Conservation (phyloP, 2,113 vertebrate genomes). For the Campylorhamphus procurvoides region DNA sequence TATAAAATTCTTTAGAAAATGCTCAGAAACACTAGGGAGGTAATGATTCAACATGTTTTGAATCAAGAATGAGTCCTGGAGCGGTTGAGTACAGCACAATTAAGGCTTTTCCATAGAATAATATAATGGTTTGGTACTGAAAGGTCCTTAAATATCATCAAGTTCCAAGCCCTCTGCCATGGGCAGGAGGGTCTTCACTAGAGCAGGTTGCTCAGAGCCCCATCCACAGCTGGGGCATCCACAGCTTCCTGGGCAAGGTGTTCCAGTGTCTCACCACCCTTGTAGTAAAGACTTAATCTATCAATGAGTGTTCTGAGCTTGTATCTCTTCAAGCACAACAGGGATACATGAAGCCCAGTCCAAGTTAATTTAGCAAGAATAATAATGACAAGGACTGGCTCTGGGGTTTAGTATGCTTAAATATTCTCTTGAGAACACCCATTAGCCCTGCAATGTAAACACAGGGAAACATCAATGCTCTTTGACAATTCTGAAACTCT, state of each 20-base stretch:
- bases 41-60: neutral
- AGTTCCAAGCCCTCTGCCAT: neutral
- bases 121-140: neutral
- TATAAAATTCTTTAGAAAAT: neutral
- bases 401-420: neutral
- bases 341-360: neutral
- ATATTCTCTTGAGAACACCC: neutral
- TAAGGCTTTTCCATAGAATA: neutral
- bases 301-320: neutral
- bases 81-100: neutral
- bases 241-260: neutral
- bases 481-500: neutral
- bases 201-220: neutral
- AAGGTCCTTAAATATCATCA: neutral
- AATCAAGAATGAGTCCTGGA: neutral
- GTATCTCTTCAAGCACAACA: neutral
- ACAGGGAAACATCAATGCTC: neutral
- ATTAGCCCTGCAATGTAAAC: neutral
- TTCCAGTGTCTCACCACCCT: neutral
- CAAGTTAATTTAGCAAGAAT: neutral
- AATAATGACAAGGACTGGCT: neutral
- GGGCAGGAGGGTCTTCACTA: neutral
- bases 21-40: neutral
- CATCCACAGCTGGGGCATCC: neutral
- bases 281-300: neutral